phyloP scores from a whole-genome alignment of 2,797 vertebrate genomes.

The Ptychobarbus kaznakovi region DNA sequence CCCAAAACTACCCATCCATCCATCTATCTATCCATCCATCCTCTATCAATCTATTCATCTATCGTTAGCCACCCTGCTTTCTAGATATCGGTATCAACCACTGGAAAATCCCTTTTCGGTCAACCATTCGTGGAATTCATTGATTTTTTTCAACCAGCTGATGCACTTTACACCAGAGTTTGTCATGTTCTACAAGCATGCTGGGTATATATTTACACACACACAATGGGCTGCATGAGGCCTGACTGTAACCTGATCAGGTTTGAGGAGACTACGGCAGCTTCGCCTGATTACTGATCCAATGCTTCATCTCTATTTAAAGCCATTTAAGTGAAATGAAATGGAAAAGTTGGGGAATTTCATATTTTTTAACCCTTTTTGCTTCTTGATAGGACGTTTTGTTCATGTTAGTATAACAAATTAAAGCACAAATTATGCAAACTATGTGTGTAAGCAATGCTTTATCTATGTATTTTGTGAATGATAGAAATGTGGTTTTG shows the following conservation, averaged over 20 bases:
- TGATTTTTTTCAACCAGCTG: constrained; percentile 4
- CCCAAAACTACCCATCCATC: neutral
- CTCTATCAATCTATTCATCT: neutral
- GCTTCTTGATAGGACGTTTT: neutral
- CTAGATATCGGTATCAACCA: neutral
- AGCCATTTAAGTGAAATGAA: neutral
- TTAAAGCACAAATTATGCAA: neutral
- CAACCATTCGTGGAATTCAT: neutral
- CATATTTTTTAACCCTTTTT: neutral
- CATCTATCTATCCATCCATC: neutral
- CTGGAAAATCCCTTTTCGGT: neutral
- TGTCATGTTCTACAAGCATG: constrained; percentile 10
- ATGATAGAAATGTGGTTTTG: neutral
- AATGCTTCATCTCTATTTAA: constrained; percentile 39
- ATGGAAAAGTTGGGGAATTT: neutral
- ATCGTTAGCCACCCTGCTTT: neutral
- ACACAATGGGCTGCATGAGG: constrained; percentile 67
- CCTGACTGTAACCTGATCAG: constrained; percentile 70
- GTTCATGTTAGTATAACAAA: neutral
- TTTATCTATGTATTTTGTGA: neutral
- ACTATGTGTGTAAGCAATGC: neutral
- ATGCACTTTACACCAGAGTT: constrained; percentile 25
- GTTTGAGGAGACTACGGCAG: constrained; percentile 62
- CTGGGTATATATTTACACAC: constrained; percentile 67
- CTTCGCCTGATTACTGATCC: constrained; percentile 54